Evolutionary conservation across 2,113 vertebrate species (phyloP), one percentile per base, ranked within the genome.

Genomic region (Tautogolabrus adspersus): DNA sequence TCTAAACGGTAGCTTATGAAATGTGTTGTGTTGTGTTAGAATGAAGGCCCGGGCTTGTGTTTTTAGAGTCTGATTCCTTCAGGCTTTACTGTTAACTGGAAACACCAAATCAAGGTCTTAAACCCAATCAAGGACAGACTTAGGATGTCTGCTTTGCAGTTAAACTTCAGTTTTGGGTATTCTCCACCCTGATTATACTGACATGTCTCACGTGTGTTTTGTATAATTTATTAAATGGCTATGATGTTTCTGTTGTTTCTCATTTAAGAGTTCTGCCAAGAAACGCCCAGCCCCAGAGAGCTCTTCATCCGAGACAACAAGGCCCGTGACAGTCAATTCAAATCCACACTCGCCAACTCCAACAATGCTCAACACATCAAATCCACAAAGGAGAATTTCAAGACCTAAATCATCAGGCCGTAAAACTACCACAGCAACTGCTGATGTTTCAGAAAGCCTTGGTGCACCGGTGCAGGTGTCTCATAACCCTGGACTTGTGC

Each of bases 231-330:
- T 34, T 34, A 34, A 34, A 34, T 34, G 26, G 67, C 18, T 13
- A 16, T 1, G 6, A 21, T 42, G 16, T 68, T 72, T 75, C 47
- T 72, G 22, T 72, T 46, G 1, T 72, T 44, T 68, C 5, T 49
- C 1, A 8, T 86, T 87, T 66, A 44, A 89, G 90, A 82, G 55
- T 0, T 37, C 52, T 5, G 15, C 52, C 10, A 90, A 86, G 79
- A 92, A 88, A 73, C 83, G 58, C 0, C 38, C 3, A 23, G 34
- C 61, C 16, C 46, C 72, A 0, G 87, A 77, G 77, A 83, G 42
- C 34, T 72, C 79, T 46, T 44, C 22, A 0, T 46, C 65, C 1
- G 30, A 60, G 46, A 57, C 54, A 7, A 51, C 37, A 11, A 69
- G 40, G 10, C 47, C 61, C 18, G 42, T 1, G 0, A 0, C 30